Conservation (phyloP, 2,888 invertebrate species). For the Ichneumoninae sp. region DNA sequence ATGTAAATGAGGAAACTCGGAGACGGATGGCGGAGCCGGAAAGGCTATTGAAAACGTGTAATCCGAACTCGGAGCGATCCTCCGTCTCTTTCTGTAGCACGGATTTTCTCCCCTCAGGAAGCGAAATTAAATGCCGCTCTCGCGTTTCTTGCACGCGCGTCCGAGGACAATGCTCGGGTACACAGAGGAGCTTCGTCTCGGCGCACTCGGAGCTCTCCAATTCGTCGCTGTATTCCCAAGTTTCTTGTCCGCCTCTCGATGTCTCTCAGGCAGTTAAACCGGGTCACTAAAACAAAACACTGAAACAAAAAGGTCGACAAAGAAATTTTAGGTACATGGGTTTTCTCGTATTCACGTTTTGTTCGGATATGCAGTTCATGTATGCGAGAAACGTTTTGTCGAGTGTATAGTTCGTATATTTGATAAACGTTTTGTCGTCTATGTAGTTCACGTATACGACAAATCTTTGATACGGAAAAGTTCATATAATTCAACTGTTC, state of each 20-base stretch:
- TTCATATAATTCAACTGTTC: neutral
- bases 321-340: neutral
- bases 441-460: too few relatives aligned
- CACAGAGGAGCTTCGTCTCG: slow-evolving; percentile 26
- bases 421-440: neutral
- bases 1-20: neutral
- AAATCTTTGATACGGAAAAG: neutral
- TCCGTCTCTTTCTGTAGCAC: slow-evolving; percentile 47
- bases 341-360: neutral
- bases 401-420: too few relatives aligned
- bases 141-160: slow-evolving; percentile 57
- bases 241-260: slow-evolving; percentile 8
- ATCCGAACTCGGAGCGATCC: slow-evolving; percentile 41
- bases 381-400: too few relatives aligned
- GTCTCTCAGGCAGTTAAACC: neutral
- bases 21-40: slow-evolving; percentile 8
- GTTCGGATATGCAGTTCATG: too few relatives aligned
- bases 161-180: slow-evolving; percentile 57
- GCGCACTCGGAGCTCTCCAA: slow-evolving; percentile 4
- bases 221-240: slow-evolving; percentile 21
- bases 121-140: slow-evolving; percentile 68
- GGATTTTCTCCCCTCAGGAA: slow-evolving; percentile 67
- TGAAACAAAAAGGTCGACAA: neutral
- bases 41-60: slow-evolving; percentile 47
- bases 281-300: neutral